These are phyloP conservation scores for Rhinopomastus cyanomelas DNA, from an alignment of 2,113 vertebrate genomes.

Conservation along the genomic window DNA sequence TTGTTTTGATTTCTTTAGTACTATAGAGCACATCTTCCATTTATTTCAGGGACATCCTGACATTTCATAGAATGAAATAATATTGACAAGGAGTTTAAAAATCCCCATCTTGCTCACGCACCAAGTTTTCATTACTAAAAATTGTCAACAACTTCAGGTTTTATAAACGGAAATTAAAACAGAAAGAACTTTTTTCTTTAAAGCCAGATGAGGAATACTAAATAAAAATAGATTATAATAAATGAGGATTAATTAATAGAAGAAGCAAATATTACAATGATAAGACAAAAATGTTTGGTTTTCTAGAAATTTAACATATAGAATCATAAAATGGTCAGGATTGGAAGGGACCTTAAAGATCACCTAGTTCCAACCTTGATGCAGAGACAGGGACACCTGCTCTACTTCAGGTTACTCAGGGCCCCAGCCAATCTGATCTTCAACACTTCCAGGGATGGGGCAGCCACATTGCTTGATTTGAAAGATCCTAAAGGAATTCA, in stretches of 20 bases:
- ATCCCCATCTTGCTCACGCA: background rate
- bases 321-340: too few relatives aligned
- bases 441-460: too few relatives aligned
- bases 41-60: background rate
- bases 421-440: too few relatives aligned
- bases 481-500: background rate
- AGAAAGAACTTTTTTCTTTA: background rate
- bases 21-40: background rate
- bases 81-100: background rate
- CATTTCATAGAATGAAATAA: background rate
- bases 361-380: too few relatives aligned
- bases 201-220: background rate
- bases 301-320: background rate
- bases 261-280: background rate
- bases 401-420: too few relatives aligned
- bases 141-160: background rate
- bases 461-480: background rate
- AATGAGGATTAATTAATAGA: background rate
- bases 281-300: background rate
- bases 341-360: too few relatives aligned
- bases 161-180: background rate
- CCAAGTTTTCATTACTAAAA: background rate
- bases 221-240: too few relatives aligned
- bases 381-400: too few relatives aligned
- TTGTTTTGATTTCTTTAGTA: background rate